Base-by-base conservation (phyloP, 1,140 invertebrate species). In the Anoplophora glabripennis region DNA sequence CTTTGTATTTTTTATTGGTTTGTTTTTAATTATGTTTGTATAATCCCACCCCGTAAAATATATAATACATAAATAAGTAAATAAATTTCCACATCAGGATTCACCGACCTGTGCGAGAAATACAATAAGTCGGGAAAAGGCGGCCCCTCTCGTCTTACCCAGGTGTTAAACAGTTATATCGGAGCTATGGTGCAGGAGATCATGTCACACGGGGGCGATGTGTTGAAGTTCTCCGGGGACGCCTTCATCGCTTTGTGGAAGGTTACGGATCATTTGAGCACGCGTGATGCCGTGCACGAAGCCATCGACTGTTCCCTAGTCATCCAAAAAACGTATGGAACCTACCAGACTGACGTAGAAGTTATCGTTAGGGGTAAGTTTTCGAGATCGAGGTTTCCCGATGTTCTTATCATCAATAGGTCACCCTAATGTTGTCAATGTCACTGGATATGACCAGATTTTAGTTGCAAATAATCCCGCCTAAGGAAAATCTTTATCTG, bases 191-290 rank as follows among this genome's bases (percentile, higher is more conserved):
- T 86, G 0, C 83, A 67, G 84, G 85, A 63, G 67, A 86, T 36
- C 11, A 53, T 71, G 38, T 80, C 78, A 0, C 81, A 83, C 51
- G 77, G 81, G 15, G 85, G 85, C 0, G 85, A 87, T 62, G 77
- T 87, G n/a, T 66, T 86, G 0, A 86, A 86, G 71, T 86, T 85
- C 68, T 84, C 84, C 3, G 84, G 84, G 0, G 84, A 87, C 66
- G 85, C 85, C 14, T 86, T 88, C 66, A 53, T 72, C 1, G 65
- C 69, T 1, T 42, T 72, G 33, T 72, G 68, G 67, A 72, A 71
- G 56, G 59, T 65, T 45, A 58, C 61, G 41, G 18, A 80, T 76
- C 76, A 73, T 28, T 71, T 79, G 37, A 68, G 78, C 7, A 82
- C 86, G 79, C 75, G 79, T 41, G 80, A 83, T 60, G 73, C 81